Percentiles rank a stretch among this genome's conserved stretches.
phyloP scores from a whole-genome alignment of 1,140 invertebrate genomes.

The Formica exsecta region DNA sequence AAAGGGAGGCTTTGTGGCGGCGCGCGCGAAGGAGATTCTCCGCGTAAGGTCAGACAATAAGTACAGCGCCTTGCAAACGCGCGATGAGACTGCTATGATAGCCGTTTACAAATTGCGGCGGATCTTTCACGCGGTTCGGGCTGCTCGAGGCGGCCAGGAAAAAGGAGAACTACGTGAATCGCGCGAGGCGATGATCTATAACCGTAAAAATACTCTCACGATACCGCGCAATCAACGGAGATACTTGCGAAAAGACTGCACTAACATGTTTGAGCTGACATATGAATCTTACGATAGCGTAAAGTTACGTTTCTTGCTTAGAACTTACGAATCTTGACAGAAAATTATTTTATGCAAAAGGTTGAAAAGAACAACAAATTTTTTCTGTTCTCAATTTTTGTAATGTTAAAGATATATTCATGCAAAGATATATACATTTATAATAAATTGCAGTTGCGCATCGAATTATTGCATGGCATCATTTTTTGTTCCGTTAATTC shows the following conservation, averaged over 20 bases:
- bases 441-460: too few relatives aligned
- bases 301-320: conserved; percentile 14
- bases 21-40: conserved; percentile 59
- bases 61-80: conserved; percentile 48
- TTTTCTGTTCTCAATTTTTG: too few relatives aligned
- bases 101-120: conserved; percentile 69
- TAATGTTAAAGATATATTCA: too few relatives aligned
- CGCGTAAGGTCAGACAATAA: conserved; percentile 77
- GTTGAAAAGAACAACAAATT: too few relatives aligned
- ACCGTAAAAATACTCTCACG: conserved; percentile 38
- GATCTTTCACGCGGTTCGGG: conserved; percentile 63
- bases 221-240: conserved; percentile 37
- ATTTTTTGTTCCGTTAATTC: too few relatives aligned
- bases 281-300: neutral
- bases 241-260: conserved; percentile 8
- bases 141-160: conserved; percentile 57
- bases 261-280: conserved; percentile 7
- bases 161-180: conserved; percentile 68
- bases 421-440: too few relatives aligned
- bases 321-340: too few relatives aligned
- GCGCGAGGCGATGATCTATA: conserved; percentile 64
- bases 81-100: conserved; percentile 65
- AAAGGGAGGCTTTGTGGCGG: conserved; percentile 73
- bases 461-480: too few relatives aligned
- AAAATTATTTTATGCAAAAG: too few relatives aligned